These are phyloP conservation scores for Pinna nobilis DNA, from an alignment of 1,140 invertebrate genomes.

Conservation along the genomic window DNA sequence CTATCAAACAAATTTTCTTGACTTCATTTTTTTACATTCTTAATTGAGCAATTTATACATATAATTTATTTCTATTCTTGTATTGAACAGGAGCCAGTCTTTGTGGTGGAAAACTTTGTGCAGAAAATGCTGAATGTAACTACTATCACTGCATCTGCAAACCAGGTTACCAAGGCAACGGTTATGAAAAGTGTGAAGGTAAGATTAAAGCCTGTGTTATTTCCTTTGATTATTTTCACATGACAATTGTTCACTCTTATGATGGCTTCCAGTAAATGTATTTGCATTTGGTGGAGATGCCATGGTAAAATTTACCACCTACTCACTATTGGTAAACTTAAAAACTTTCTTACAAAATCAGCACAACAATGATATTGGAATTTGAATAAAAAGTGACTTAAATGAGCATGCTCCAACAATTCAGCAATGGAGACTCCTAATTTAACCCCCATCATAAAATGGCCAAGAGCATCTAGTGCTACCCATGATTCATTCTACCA, in stretches of 20 bases:
- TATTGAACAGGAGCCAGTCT: not conserved
- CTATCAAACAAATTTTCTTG: too few relatives aligned
- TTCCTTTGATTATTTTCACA: not conserved
- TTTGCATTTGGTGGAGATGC: not conserved
- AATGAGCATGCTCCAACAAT: too few relatives aligned
- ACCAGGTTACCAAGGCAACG: constrained; percentile 5
- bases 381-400: too few relatives aligned
- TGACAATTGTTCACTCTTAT: not conserved
- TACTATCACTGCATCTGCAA: not conserved
- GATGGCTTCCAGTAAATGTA: not conserved
- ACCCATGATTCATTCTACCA: too few relatives aligned
- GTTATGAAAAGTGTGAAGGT: not conserved
- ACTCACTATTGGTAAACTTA: not conserved
- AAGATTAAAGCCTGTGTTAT: not conserved
- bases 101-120: constrained; percentile 4
- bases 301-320: not conserved
- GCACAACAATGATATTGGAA: not conserved
- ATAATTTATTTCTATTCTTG: not conserved
- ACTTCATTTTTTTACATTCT: not conserved
- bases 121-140: not conserved
- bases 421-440: too few relatives aligned
- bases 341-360: not conserved
- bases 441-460: too few relatives aligned
- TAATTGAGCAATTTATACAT: not conserved
- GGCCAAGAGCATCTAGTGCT: too few relatives aligned